These are phyloP conservation scores for Dunckerocampus dactyliophorus DNA, from an alignment of 2,113 vertebrate genomes.

Conservation along the genomic window DNA sequence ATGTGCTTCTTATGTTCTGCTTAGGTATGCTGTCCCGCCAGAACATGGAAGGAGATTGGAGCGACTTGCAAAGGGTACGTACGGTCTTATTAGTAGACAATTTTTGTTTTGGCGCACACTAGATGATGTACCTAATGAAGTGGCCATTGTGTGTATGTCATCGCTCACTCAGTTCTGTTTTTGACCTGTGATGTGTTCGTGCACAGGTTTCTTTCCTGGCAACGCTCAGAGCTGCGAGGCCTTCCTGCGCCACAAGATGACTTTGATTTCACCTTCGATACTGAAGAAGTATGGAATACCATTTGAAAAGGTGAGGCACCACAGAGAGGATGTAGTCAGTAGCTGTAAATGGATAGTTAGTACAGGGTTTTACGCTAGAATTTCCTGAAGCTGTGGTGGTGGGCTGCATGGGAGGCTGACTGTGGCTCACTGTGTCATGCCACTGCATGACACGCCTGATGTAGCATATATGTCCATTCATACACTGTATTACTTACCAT, in stretches of 20 bases:
- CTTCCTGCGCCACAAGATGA: constrained; percentile 98
- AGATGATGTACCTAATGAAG: no score
- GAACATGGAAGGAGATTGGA: constrained; percentile 93
- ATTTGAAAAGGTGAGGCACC: constrained; percentile 84
- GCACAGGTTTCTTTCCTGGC: constrained; percentile 93
- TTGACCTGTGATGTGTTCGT: background rate
- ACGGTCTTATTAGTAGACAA: background rate
- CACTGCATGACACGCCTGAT: no score
- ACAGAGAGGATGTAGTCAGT: no score
- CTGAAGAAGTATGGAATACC: constrained; percentile 95
- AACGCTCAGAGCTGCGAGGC: constrained; percentile 97
- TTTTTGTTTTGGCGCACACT: background rate
- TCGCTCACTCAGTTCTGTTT: no score
- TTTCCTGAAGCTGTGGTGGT: no score
- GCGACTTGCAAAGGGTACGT: constrained; percentile 90
- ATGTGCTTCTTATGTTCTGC: background rate
- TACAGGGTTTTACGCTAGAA: no score
- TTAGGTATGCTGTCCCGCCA: constrained; percentile 91
- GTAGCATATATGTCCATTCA: no score
- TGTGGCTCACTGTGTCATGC: no score
- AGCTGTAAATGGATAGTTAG: no score
- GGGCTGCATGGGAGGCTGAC: no score
- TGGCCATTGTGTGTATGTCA: no score
- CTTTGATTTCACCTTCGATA: constrained; percentile 93
- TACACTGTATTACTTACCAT: no score